Conservation (phyloP, 2,888 invertebrate species). For the Macaria liturata region DNA sequence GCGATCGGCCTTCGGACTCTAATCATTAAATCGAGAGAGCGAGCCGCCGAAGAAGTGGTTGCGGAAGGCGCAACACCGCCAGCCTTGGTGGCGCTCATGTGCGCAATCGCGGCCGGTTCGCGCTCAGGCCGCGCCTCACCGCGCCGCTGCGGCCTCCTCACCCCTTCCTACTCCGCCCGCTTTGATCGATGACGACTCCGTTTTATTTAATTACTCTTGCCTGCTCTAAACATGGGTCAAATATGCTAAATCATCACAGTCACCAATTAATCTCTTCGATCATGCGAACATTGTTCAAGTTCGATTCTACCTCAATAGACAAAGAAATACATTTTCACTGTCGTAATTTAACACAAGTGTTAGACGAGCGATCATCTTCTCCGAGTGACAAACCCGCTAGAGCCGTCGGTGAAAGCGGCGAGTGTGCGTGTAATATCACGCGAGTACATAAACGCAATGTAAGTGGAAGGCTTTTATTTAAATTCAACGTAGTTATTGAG, state of each 20-base stretch:
- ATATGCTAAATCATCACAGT: too few species aligned
- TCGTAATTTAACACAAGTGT: too few species aligned
- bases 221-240: too few species aligned
- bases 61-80: conserved; percentile 71
- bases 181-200: conserved; percentile 55
- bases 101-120: conserved; percentile 80
- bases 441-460: conserved; percentile 21
- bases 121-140: conserved; percentile 70
- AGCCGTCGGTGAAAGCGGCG: conserved; percentile 1
- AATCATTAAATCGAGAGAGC: conserved; percentile 79
- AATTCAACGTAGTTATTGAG: conserved; percentile 73
- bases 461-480: conserved; percentile 60
- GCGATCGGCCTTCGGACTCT: conserved; percentile 80
- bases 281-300: too few species aligned
- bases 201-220: conserved; percentile 24
- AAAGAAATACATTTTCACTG: too few species aligned
- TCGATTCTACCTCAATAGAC: too few species aligned
- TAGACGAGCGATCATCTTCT: too few species aligned
- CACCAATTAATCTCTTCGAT: too few species aligned
- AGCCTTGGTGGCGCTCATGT: conserved; percentile 80
- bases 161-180: conserved; percentile 55
- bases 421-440: conserved; percentile 2
- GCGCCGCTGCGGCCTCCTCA: conserved; percentile 57
- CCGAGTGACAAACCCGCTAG: conserved; percentile 1
- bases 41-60: conserved; percentile 71